Evolutionary conservation across 2,888 invertebrate species (phyloP).

Genomic region (Ptilodon capucinus): DNA sequence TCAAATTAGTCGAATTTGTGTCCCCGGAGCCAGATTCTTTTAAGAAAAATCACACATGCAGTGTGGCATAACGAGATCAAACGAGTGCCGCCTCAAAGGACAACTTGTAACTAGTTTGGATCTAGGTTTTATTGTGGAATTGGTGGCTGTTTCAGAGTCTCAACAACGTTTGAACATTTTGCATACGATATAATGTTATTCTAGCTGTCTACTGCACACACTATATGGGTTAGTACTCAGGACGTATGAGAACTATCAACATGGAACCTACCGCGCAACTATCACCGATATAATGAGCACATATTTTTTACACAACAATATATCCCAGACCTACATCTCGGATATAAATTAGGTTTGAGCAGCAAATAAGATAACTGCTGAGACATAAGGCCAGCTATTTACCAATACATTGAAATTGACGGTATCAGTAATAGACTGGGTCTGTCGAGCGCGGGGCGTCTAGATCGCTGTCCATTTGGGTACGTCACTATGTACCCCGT

Average conservation of each 20-base stretch:
- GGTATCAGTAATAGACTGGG: not conserved
- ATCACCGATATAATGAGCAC: too few species aligned
- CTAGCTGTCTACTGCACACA: too few species aligned
- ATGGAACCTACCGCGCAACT: too few species aligned
- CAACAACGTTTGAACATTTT: too few species aligned
- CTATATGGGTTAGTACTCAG: too few species aligned
- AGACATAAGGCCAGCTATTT: conserved; percentile 1
- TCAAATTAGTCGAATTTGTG: too few species aligned
- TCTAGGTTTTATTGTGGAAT: too few species aligned
- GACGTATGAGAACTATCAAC: too few species aligned
- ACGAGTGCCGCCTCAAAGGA: conserved; percentile 6
- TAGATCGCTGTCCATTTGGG: not conserved
- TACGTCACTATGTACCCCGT: not conserved
- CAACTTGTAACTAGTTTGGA: conserved; percentile 17
- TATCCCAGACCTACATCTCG: too few species aligned
- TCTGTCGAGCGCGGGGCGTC: not conserved
- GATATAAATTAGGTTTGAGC: not conserved
- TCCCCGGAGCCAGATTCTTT: too few species aligned
- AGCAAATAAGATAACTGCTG: not conserved
- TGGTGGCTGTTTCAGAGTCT: too few species aligned
- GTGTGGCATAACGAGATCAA: conserved; percentile 18
- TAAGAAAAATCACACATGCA: conserved; percentile 4
- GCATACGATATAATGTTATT: too few species aligned
- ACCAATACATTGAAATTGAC: not conserved
- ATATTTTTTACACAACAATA: not conserved